Evolutionary conservation across 2,797 vertebrate species (phyloP).

Genomic region (Tapera naevia): DNA sequence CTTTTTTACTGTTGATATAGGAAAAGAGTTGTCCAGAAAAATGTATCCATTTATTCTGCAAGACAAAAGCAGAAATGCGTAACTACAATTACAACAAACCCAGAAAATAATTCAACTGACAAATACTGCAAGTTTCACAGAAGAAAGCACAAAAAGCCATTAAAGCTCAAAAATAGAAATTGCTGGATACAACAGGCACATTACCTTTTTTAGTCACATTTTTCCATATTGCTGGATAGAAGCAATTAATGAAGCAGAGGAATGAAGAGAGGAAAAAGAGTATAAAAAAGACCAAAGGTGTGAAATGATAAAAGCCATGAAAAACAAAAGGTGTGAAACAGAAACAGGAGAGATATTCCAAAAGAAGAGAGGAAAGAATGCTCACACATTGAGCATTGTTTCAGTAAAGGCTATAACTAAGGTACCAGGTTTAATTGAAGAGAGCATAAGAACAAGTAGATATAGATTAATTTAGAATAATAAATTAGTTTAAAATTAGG

Average conservation of each 20-base stretch:
- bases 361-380: neutral
- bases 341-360: neutral
- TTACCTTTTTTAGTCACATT: neutral
- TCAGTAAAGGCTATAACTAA: neutral
- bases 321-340: slow-evolving; percentile 14
- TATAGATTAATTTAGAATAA: neutral
- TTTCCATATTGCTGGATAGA: neutral
- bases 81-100: neutral
- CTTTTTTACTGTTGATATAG: neutral
- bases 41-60: neutral
- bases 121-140: neutral
- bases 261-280: neutral
- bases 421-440: neutral
- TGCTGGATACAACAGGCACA: neutral
- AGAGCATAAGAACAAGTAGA: neutral
- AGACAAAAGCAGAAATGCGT: neutral
- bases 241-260: neutral
- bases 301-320: slow-evolving; percentile 4
- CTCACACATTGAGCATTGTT: neutral
- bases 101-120: neutral
- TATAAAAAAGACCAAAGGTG: neutral
- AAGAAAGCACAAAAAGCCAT: neutral
- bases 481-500: neutral
- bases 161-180: neutral
- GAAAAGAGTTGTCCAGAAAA: neutral